Conservation (phyloP, 1,140 invertebrate species). For the Penaeus vannamei region DNA sequence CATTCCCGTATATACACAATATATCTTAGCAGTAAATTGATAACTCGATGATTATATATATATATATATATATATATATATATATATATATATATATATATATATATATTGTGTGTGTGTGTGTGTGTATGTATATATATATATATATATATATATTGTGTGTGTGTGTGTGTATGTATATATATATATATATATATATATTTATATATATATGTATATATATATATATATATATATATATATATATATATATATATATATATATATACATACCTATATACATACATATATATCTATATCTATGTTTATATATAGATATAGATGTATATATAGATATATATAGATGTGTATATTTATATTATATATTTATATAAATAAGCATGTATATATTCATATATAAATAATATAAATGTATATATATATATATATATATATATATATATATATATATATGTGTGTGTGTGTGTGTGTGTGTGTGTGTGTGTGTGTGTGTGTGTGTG, state of each 20-base stretch:
- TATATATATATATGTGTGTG: no score
- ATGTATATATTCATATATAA: no score
- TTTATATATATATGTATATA: neutral
- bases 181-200: constrained; percentile 25
- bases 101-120: no score
- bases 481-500: no score
- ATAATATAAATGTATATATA: no score
- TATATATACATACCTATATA: constrained; percentile 14
- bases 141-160: constrained; percentile 9
- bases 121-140: neutral
- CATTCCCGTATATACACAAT: neutral
- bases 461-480: no score
- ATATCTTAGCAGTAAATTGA: neutral
- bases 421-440: no score
- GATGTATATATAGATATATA: neutral
- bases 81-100: neutral
- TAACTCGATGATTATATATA: neutral
- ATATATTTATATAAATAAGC: no score
- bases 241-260: constrained; percentile 31
- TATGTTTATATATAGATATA: neutral
- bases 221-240: constrained; percentile 33
- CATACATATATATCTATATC: constrained; percentile 14
- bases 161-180: neutral
- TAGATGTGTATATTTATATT: neutral
- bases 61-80: neutral